phyloP scores from a whole-genome alignment of 2,888 invertebrate species.

The Trichopoda pennipes region DNA sequence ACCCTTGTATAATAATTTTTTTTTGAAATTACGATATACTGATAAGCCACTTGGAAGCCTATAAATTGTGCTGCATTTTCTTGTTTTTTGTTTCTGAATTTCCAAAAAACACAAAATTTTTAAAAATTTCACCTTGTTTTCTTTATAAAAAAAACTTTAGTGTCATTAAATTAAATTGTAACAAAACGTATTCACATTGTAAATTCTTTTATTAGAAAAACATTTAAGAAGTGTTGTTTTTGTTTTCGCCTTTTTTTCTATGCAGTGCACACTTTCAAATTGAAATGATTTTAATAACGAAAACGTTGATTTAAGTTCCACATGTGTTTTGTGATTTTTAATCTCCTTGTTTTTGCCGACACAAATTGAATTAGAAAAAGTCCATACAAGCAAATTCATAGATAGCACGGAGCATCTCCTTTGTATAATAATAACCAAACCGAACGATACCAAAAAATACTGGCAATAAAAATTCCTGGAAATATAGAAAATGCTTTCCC shows the following conservation, averaged over 20 bases:
- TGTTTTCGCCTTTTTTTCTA: no score
- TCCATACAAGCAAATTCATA: conserved; percentile 14
- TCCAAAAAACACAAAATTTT: no score
- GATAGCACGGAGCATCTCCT: conserved; percentile 3
- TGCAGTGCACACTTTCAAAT: no score
- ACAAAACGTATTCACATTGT: background rate
- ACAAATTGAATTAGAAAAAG: conserved; percentile 21
- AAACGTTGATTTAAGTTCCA: background rate
- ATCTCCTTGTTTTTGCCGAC: background rate
- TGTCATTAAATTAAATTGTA: background rate
- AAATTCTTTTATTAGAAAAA: background rate
- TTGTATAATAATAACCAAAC: conserved; percentile 11
- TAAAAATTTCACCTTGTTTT: no score
- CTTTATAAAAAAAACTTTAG: no score
- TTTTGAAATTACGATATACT: no score
- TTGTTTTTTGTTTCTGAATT: no score
- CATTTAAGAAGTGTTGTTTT: no score
- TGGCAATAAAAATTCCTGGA: conserved; percentile 72
- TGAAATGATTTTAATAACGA: background rate
- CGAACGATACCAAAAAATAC: background rate
- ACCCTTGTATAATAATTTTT: no score
- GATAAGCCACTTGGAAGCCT: no score
- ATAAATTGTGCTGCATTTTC: no score
- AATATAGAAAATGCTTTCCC: conserved; percentile 71
- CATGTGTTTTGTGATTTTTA: conserved; percentile 1